Evolutionary conservation across 2,797 vertebrate species (phyloP).

Genomic region (Acropternis orthonyx): DNA sequence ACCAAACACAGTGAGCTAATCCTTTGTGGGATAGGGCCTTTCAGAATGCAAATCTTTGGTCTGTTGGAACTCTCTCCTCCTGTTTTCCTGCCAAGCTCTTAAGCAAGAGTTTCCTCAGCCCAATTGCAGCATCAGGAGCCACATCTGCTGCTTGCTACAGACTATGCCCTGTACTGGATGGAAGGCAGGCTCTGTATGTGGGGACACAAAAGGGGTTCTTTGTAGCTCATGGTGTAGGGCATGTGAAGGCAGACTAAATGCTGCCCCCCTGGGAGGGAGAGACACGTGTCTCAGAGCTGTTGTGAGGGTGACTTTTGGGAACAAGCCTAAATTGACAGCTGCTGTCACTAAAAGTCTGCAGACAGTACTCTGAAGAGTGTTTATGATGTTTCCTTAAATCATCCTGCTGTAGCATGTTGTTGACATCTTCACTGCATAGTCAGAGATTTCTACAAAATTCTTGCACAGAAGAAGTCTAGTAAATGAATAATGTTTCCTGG

Average conservation of each 20-base stretch:
- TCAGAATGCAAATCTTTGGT: slow-evolving; percentile 9
- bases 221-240: not conserved
- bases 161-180: not conserved
- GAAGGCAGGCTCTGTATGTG: not conserved
- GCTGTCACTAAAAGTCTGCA: not conserved
- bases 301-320: not conserved
- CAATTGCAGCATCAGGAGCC: not conserved
- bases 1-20: not conserved
- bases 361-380: not conserved
- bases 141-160: not conserved
- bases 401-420: not conserved
- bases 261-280: not conserved
- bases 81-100: slow-evolving; percentile 38
- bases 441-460: not conserved
- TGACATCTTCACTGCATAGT: not conserved
- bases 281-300: not conserved
- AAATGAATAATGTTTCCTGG: not conserved
- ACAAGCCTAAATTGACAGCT: not conserved
- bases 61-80: slow-evolving; percentile 1
- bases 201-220: not conserved
- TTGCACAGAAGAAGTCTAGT: not conserved
- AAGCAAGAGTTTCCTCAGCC: not conserved
- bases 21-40: not conserved
- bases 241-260: not conserved
- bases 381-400: not conserved